Evolutionary conservation across 1,140 invertebrate species (phyloP).

Genomic region (Tribolium castaneum): DNA sequence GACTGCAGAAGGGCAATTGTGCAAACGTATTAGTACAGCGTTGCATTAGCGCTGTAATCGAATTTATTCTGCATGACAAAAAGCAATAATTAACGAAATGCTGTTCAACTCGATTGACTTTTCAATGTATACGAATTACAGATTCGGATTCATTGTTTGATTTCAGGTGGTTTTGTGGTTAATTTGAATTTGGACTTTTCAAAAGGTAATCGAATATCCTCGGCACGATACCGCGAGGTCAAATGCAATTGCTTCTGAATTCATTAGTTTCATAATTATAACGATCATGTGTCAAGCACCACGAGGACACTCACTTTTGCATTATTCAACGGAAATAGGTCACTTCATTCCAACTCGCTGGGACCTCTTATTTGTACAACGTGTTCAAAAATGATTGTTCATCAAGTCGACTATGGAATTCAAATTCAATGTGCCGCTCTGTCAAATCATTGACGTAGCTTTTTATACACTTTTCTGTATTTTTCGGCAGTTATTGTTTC

Average conservation of each 20-base stretch:
- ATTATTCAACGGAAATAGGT: neutral
- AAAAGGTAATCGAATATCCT: neutral
- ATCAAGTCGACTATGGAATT: no score
- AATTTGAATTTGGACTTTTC: neutral
- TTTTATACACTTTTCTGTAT: no score
- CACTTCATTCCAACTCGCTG: no score
- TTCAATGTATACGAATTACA: neutral
- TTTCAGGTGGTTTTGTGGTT: neutral
- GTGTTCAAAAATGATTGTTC: no score
- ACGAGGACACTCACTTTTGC: neutral
- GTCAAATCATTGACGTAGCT: no score
- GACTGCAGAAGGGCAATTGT: constrained; percentile 13
- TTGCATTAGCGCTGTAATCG: neutral
- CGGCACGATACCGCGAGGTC: neutral
- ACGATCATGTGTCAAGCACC: neutral
- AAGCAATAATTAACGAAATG: constrained; percentile 16
- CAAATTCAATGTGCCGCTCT: no score
- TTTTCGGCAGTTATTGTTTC: no score
- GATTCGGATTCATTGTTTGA: neutral
- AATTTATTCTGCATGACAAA: constrained; percentile 16
- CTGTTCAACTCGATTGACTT: neutral
- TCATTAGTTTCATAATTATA: neutral
- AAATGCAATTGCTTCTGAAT: neutral
- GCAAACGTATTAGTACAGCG: neutral
- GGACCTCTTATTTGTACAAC: no score